Conservation (phyloP, 64 coral and sea anemone species). For the Platygyra sinensis region DNA sequence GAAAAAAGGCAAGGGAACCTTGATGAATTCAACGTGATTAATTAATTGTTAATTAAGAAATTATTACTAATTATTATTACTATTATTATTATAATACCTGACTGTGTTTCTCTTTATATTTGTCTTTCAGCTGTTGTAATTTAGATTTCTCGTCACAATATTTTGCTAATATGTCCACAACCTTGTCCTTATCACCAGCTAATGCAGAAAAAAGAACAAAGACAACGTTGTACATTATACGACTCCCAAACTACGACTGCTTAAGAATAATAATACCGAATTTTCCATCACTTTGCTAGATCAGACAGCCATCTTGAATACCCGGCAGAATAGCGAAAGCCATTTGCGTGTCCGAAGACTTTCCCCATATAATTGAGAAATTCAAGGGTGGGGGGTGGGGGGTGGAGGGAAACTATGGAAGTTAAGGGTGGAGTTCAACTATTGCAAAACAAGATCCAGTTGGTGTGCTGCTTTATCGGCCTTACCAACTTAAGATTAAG, state of each 20-base stretch:
- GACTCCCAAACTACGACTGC: neutral
- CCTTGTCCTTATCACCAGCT: conserved; percentile 65
- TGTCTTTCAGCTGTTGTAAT: conserved; percentile 55
- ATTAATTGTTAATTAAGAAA: neutral
- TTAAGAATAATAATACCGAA: neutral
- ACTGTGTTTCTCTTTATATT: conserved; percentile 68
- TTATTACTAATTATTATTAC: neutral
- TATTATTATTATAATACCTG: conserved; percentile 20
- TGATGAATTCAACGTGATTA: neutral
- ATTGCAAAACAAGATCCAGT: no score
- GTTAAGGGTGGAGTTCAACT: no score
- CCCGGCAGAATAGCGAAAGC: no score
- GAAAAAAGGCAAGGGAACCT: neutral
- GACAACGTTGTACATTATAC: neutral
- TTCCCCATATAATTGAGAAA: no score
- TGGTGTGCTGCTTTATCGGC: no score
- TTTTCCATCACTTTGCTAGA: no score
- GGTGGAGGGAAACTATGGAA: no score
- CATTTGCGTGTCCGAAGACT: no score
- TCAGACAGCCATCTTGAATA: no score
- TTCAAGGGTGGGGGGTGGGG: no score
- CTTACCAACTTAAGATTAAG: no score
- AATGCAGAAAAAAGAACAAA: neutral
- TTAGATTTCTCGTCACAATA: conserved; percentile 57
- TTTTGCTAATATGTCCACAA: conserved; percentile 67